These are phyloP conservation scores for Rhopalosiphum maidis DNA, from an alignment of 1,140 invertebrate species.

Conservation along the genomic window DNA sequence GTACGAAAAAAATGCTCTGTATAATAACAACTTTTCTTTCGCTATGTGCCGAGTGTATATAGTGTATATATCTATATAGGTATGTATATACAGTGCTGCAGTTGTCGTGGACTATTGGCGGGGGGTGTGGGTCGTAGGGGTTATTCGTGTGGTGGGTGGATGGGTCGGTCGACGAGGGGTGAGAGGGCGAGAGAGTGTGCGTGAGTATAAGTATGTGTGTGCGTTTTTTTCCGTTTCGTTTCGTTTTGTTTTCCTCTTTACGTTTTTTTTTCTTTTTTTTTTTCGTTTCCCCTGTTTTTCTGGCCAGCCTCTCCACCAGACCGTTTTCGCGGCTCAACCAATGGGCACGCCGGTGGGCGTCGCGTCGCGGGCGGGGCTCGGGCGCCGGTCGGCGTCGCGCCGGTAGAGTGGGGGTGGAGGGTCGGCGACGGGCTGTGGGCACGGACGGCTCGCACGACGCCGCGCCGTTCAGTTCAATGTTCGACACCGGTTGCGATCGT, in stretches of 20 bases:
- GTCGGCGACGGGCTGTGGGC: background rate
- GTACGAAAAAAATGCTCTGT: background rate
- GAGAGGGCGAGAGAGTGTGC: background rate
- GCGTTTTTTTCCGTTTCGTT: background rate
- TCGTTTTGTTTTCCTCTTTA: background rate
- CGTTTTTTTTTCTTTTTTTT: background rate
- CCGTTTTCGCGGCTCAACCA: background rate
- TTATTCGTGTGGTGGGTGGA: background rate
- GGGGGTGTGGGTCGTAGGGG: background rate
- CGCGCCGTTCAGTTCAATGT: slow-evolving; percentile 51
- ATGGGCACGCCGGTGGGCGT: slow-evolving; percentile 14
- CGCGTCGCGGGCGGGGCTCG: background rate
- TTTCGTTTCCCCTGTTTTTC: background rate
- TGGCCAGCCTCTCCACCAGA: background rate
- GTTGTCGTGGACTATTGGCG: background rate
- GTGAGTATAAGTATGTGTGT: background rate
- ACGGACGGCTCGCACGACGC: background rate
- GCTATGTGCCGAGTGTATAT: background rate
- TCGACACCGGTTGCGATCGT: slow-evolving; percentile 47
- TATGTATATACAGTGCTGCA: background rate
- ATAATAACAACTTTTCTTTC: too few species aligned
- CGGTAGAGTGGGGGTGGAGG: background rate
- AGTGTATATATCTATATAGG: background rate
- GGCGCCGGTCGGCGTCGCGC: background rate
- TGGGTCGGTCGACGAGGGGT: background rate